Base-by-base conservation (phyloP, 2,797 vertebrate species). In the Gallinago nigripennis region DNA sequence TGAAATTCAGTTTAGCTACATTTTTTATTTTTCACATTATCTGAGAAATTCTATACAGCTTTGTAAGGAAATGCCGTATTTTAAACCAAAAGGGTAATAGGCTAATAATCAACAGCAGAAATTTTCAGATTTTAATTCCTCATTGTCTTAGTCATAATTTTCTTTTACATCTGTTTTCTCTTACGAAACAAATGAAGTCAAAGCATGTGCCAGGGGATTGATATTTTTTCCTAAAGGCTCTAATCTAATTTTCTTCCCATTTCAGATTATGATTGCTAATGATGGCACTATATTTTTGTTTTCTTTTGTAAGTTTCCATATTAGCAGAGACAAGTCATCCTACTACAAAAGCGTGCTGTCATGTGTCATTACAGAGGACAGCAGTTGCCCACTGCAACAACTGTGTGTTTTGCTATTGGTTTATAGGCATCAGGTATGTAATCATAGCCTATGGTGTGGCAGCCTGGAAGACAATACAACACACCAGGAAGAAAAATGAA, bases 391-490 rank as follows among this genome's bases (percentile, higher is more conserved):
- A 8, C 7, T 21, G 1, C 16, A 82, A 43, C 19, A 70, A 82
- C 28, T 14, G 8, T 30, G 16, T 54, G 25, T 66, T 95, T 82
- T 70, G 28, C 41, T 11, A 4, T 33, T 77, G 41, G 30, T 58
- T 88, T 82, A 71, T 8, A 54, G 33, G 25, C 30, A 57, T 43
- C 20, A 77, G 64, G 39, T 71, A 35, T 46, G 54, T 78, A 82
- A 71, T 56, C 45, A 73, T 12, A 6, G 9, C 12, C 53, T 65
- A 1, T 56, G 11, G 28, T 65, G 53, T 64, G 86, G 77, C 88
- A 96, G 85, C 54, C 75, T 83, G 82, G 33, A 92, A 92, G 54
- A 76, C 86, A 95, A 48, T n/a, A 81, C 46, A 58, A 17, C 71
- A 13, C 18, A 70, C 30, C 31, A 80, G 20, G 54, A 61, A 61